Conservation (phyloP, 2,888 invertebrate species). For the Maniola hyperantus region DNA sequence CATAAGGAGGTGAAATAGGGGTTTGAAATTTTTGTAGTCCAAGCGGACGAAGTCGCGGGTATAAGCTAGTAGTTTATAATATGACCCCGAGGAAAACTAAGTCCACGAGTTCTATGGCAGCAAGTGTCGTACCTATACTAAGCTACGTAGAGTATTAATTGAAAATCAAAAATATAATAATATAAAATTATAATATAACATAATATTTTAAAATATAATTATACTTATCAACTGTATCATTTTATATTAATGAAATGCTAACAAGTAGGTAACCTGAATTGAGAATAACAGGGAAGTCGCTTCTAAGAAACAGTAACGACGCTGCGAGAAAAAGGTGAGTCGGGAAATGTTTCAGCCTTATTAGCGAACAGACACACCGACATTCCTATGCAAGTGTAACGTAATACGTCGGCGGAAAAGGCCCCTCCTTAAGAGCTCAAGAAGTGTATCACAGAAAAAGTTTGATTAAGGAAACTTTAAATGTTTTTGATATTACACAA, state of each 20-base stretch:
- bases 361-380: conserved; percentile 33
- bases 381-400: conserved; percentile 33
- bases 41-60: no score
- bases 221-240: conserved; percentile 8
- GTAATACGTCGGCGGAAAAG: conserved; percentile 38
- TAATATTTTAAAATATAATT: no score
- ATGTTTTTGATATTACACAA: no score
- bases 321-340: conserved; percentile 26
- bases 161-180: no score
- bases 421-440: not conserved
- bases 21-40: no score
- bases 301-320: conserved; percentile 18
- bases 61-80: no score
- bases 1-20: no score
- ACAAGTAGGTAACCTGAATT: conserved; percentile 21
- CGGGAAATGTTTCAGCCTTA: conserved; percentile 37
- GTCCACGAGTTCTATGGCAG: no score
- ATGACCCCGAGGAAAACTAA: no score
- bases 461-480: not conserved
- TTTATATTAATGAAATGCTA: not conserved
- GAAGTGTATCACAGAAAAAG: conserved; percentile 4
- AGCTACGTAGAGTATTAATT: no score
- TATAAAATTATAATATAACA: no score
- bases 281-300: conserved; percentile 27
- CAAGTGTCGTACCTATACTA: no score